Percentiles rank a stretch among this genome's conserved stretches.
Conservation (phyloP, 2,113 vertebrate species). For the Numenius arquata region DNA sequence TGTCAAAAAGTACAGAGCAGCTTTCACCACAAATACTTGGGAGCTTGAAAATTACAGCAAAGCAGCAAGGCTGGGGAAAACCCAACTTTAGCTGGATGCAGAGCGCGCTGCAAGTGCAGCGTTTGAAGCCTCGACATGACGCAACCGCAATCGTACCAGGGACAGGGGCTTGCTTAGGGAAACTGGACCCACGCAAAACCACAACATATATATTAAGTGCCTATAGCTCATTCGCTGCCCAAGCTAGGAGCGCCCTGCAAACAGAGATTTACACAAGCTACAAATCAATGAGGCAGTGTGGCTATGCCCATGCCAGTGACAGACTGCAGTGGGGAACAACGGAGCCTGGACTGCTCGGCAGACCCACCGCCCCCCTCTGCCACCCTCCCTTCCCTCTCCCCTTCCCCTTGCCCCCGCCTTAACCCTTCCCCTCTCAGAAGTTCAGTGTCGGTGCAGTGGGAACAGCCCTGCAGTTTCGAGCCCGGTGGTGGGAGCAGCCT, state of each 20-base stretch:
- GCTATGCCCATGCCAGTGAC: neutral
- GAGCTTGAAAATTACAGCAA: conserved; percentile 8
- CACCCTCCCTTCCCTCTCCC: neutral
- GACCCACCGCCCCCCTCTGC: neutral
- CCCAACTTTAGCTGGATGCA: conserved; percentile 63
- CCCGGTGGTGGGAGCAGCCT: neutral
- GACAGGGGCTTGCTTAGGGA: neutral
- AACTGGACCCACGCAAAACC: neutral
- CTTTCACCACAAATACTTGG: neutral
- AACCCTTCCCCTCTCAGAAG: neutral
- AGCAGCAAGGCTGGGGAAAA: neutral
- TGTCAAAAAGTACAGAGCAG: conserved; percentile 39
- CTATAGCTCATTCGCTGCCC: neutral
- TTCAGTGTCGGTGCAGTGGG: neutral
- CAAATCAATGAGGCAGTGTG: neutral
- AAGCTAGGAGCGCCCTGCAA: neutral
- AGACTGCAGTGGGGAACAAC: neutral
- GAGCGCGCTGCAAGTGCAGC: conserved; percentile 7
- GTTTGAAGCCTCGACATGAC: conserved; percentile 10
- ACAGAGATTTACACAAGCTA: neutral
- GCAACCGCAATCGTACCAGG: neutral
- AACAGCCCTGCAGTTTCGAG: neutral
- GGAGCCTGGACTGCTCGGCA: neutral
- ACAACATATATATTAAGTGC: neutral
- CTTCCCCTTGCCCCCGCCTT: neutral